Evolutionary conservation across 1,140 invertebrate species (phyloP), one percentile per base, ranked within the genome.

Genomic region (Procambarus clarkii): DNA sequence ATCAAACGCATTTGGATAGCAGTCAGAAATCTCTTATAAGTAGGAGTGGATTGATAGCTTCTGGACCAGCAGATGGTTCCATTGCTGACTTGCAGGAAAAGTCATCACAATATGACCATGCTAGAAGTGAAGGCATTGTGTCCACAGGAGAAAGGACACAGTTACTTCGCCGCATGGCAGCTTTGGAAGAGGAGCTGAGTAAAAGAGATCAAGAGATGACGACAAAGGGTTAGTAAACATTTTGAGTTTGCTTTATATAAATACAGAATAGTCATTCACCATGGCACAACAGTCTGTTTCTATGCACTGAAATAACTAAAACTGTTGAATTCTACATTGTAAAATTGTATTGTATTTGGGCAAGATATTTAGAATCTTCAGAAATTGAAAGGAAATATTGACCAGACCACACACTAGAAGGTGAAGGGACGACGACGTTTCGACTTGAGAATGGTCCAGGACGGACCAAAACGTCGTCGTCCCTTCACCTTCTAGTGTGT

Each of bases 161-260:
- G 9, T 64, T 89, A 5, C 15, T 82, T 18, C 79, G 78, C 18
- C 79, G 76, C 64, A 50, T 89, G 78, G 87, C 87, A 74, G 45
- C 64, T 46, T 46, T 89, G 48, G 87, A 89, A 44, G 79, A 89
- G 80, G 87, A 89, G 58, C 64, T 89, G 3, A 46, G 60, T 15
- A 82, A 74, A 24, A 89, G n/a, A 44, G 87, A 89, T 34, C 21
- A 76, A 50, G 78, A 81, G 18, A 82, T 81, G 46, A 89, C 71
- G 64, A 76, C 24, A 18, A 82, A 89, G 54, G 54, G 87, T 89
- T 3, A 89, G 69, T 83, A 11, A 21, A 21, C 54, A 15, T 9
- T 54, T 0, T 7, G 50, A 24, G 34, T 7, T 88, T 7, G n/a
- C n/a, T 1, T 87, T 24, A 50, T 58, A 50, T 8, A 18, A 11